phyloP scores from a whole-genome alignment of 92 coral and sea anemone species.

The Heteractis magnifica region DNA sequence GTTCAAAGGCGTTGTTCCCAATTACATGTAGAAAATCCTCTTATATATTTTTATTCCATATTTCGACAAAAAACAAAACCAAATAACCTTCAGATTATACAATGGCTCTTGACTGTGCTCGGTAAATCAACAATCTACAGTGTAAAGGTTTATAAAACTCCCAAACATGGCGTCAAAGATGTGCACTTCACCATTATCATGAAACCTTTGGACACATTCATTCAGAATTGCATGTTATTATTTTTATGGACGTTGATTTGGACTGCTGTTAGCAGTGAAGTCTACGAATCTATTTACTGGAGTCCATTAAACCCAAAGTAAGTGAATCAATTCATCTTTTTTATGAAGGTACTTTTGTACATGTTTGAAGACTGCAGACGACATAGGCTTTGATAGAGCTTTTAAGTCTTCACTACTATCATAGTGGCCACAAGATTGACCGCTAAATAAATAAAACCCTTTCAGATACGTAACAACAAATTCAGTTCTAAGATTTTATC shows the following conservation, averaged over 20 bases:
- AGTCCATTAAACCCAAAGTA: conserved; percentile 36
- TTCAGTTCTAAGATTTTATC: too few species aligned
- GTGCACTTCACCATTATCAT: neutral
- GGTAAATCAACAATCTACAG: neutral
- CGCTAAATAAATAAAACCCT: too few species aligned
- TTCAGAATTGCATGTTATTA: neutral
- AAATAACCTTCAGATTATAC: neutral
- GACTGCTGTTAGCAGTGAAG: conserved; percentile 15
- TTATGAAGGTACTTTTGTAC: neutral
- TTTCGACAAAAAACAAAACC: neutral
- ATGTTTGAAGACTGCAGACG: neutral
- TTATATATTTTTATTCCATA: neutral
- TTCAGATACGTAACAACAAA: too few species aligned
- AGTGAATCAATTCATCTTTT: conserved; percentile 3
- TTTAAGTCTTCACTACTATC: too few species aligned
- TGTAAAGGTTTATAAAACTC: neutral
- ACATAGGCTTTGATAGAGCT: too few species aligned
- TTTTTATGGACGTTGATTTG: neutral
- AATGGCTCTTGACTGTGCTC: neutral
- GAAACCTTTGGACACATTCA: neutral
- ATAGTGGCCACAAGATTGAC: too few species aligned
- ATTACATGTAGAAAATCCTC: neutral
- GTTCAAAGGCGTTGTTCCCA: conserved; percentile 22
- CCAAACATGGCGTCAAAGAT: neutral
- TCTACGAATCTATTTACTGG: conserved; percentile 33